A percentile compares a stretch with the other conserved stretches of the same genome.
Conservation (phyloP, 2,797 vertebrate genomes). For the Lepidocolaptes lacrymiger region DNA sequence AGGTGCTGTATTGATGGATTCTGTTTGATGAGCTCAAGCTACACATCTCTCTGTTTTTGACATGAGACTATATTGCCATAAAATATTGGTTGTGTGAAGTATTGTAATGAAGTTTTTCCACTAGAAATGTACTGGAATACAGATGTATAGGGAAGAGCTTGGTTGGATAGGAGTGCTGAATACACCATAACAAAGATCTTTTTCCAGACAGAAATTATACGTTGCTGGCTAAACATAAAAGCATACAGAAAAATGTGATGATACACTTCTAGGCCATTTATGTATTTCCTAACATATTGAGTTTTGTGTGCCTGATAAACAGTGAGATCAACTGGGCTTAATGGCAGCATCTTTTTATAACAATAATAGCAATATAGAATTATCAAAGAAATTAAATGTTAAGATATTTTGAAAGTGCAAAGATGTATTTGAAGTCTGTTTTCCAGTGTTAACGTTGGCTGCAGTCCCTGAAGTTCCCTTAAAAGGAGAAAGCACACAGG, state of each 20-base stretch:
- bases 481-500: neutral
- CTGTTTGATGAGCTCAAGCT: conserved; percentile 26
- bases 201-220: conserved; percentile 38
- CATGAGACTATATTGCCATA: neutral
- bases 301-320: neutral
- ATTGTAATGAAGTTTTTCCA: conserved; percentile 23
- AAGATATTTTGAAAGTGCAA: neutral
- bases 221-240: conserved; percentile 36
- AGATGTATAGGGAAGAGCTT: conserved; percentile 44
- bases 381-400: neutral
- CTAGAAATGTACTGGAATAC: neutral
- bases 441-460: neutral
- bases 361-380: neutral
- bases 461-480: neutral
- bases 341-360: neutral
- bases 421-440: neutral
- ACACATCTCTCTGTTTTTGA: conserved; percentile 13
- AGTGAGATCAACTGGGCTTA: neutral
- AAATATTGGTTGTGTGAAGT: conserved; percentile 14
- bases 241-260: neutral
- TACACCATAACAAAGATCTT: neutral
- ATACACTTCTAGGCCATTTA: neutral
- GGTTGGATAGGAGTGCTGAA: conserved; percentile 9
- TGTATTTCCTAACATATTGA: neutral
- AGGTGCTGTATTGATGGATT: neutral